Conservation (phyloP, 2,113 vertebrate genomes). For the Asarcornis scutulata region DNA sequence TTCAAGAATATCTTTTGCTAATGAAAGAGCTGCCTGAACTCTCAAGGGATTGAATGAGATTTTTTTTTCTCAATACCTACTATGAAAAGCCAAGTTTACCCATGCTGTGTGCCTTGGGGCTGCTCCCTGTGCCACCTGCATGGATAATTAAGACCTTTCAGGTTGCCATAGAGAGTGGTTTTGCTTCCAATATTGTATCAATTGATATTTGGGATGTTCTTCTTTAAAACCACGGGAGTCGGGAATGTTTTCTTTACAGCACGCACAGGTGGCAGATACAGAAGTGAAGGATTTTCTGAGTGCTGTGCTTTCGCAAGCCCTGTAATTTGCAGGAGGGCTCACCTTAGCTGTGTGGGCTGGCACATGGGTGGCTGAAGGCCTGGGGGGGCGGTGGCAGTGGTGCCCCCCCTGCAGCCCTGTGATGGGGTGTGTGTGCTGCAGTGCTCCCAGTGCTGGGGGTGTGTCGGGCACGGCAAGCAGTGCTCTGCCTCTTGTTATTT, state of each 20-base stretch:
- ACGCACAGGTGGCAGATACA: background rate
- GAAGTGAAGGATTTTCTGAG: background rate
- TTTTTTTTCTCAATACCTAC: background rate
- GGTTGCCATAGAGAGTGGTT: conserved; percentile 54
- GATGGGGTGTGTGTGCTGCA: no score
- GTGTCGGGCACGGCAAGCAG: no score
- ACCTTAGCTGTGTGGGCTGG: background rate
- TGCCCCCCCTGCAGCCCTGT: no score
- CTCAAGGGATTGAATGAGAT: background rate
- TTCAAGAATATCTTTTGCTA: background rate
- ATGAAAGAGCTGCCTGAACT: conserved; percentile 28
- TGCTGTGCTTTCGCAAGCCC: background rate
- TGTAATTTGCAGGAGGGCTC: background rate
- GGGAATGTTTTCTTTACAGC: background rate
- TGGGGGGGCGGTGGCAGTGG: background rate
- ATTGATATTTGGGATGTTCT: conserved; percentile 1
- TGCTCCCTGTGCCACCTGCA: conserved; percentile 12
- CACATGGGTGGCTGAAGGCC: background rate
- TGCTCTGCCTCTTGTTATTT: no score
- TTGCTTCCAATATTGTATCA: background rate
- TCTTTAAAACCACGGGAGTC: background rate
- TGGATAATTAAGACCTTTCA: conserved; percentile 41
- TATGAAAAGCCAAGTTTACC: background rate
- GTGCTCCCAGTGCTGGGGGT: no score
- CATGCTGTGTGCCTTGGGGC: background rate